Conservation (phyloP, 1,140 invertebrate genomes). For the Papilio glaucus region DNA sequence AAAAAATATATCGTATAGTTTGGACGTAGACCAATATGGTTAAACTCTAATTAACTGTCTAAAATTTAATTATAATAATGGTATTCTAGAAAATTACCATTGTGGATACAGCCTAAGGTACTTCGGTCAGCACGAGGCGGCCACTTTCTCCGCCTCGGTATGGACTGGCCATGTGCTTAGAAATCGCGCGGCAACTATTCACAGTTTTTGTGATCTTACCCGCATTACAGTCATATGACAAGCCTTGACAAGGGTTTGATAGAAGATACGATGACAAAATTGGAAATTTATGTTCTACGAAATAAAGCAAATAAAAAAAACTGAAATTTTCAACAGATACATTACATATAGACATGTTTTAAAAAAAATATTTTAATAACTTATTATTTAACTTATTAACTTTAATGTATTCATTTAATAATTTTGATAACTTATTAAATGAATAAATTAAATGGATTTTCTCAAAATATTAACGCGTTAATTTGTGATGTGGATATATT, state of each 20-base stretch:
- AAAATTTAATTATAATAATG: background rate
- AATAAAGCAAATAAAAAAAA: background rate
- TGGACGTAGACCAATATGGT: background rate
- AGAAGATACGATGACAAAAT: background rate
- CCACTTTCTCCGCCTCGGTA: constrained; percentile 14
- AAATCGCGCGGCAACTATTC: background rate
- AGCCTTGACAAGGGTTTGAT: background rate
- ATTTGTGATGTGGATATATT: too few relatives aligned
- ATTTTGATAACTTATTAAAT: too few relatives aligned
- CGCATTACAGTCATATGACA: background rate
- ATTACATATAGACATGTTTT: too few relatives aligned
- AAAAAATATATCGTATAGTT: too few relatives aligned
- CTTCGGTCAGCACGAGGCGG: background rate
- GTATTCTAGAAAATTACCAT: background rate
- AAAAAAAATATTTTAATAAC: too few relatives aligned
- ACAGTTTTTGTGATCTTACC: background rate
- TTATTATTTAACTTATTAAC: too few relatives aligned
- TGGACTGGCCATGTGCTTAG: background rate
- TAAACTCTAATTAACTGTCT: background rate
- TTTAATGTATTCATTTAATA: too few relatives aligned
- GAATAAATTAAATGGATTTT: too few relatives aligned
- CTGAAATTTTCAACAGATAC: too few relatives aligned
- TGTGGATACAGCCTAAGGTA: background rate
- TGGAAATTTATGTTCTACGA: background rate
- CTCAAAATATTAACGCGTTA: background rate